These are phyloP conservation scores for Erebia epiphron DNA, from an alignment of 2,888 invertebrate species.

Conservation along the genomic window DNA sequence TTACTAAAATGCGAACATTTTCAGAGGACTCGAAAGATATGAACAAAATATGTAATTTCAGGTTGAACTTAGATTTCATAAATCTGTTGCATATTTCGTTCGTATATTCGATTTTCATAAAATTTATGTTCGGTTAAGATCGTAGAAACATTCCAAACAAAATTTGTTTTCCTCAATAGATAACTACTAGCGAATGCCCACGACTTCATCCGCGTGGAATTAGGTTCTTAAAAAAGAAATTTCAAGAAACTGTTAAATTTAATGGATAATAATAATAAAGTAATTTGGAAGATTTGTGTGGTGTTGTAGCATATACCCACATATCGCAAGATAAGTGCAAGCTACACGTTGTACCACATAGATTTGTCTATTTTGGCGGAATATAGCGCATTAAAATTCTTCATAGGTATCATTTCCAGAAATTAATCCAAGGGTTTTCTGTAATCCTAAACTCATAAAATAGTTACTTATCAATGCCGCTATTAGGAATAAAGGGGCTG, in stretches of 20 bases:
- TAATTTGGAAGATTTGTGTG: too few species aligned
- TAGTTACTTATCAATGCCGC: neutral
- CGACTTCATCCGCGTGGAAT: too few species aligned
- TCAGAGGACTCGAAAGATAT: constrained; percentile 57
- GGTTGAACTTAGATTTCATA: constrained; percentile 28
- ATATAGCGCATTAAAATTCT: too few species aligned
- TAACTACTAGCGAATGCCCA: constrained; percentile 23
- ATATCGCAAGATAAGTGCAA: too few species aligned
- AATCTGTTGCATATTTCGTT: constrained; percentile 26
- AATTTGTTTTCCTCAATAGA: neutral
- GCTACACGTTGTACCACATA: too few species aligned
- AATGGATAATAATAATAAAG: too few species aligned
- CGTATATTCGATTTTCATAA: constrained; percentile 12
- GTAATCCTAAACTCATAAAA: constrained; percentile 1
- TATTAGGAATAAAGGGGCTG: constrained; percentile 6
- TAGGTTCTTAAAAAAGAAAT: too few species aligned
- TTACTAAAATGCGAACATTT: constrained; percentile 66
- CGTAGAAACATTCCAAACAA: neutral
- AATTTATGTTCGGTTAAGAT: constrained; percentile 9
- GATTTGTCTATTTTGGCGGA: too few species aligned
- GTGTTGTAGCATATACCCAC: too few species aligned
- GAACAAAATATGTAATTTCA: constrained; percentile 49
- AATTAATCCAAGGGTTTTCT: neutral
- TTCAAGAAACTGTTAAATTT: too few species aligned
- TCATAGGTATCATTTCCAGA: neutral